Percentiles rank a stretch among this genome's conserved stretches.
phyloP scores from a whole-genome alignment of 2,113 vertebrate genomes.

The Prionailurus viverrinus region DNA sequence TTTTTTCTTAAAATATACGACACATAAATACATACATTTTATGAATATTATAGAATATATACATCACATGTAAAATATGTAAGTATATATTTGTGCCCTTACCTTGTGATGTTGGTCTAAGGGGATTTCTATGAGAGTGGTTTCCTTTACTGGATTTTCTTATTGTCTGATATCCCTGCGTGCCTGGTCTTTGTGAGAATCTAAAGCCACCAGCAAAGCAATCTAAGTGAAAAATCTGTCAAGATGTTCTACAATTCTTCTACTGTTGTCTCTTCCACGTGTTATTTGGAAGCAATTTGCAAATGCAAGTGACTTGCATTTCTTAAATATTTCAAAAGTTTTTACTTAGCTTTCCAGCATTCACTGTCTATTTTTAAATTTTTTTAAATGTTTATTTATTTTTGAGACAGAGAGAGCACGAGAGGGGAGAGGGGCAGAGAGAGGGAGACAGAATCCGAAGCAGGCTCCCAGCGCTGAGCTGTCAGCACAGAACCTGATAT shows the following conservation, averaged over 20 bases:
- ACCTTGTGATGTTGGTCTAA: not conserved
- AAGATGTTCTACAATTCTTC: not conserved
- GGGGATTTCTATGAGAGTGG: not conserved
- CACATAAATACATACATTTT: not conserved
- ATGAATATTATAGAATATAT: not conserved
- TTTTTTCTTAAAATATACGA: conserved; percentile 2
- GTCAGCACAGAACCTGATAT: no score
- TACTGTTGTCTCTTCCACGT: not conserved
- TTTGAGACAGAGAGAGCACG: no score
- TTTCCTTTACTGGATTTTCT: not conserved
- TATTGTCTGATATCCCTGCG: not conserved
- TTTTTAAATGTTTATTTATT: no score
- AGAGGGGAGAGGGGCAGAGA: no score
- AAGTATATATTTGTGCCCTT: not conserved
- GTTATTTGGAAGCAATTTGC: conserved; percentile 12
- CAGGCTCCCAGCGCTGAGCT: no score
- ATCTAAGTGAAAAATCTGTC: not conserved
- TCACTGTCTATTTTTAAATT: not conserved
- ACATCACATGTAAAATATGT: not conserved
- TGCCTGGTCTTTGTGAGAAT: not conserved
- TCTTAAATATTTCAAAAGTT: conserved; percentile 3
- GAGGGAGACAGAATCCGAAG: no score
- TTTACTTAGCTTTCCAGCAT: conserved; percentile 6
- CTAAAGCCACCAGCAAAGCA: not conserved
- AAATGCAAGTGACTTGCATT: conserved; percentile 24